Evolutionary conservation across 23 tunicate genomes (phyloP).

Genomic region (Halocynthia aurantium): DNA sequence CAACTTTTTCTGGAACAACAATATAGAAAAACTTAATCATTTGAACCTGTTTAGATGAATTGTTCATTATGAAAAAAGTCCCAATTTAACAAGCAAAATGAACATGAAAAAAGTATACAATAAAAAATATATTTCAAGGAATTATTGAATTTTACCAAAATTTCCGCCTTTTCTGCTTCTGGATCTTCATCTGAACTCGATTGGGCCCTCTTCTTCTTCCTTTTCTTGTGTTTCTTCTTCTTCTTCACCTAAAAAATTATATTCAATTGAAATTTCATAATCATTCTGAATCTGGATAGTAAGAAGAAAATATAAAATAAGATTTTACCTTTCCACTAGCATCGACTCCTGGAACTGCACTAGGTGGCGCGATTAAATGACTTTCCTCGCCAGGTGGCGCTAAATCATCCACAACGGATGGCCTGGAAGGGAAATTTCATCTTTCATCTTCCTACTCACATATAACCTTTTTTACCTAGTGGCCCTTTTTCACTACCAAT

Average conservation of each 20-base stretch:
- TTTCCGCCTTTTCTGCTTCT: constrained; percentile 40
- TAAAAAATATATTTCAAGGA: not conserved
- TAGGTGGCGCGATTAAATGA: constrained; percentile 1
- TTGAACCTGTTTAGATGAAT: not conserved
- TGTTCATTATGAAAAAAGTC: not conserved
- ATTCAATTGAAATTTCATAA: not conserved
- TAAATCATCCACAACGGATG: constrained; percentile 47
- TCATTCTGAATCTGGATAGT: not conserved
- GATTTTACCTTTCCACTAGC: not conserved
- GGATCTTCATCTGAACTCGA: constrained; percentile 45
- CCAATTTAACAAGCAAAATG: not conserved
- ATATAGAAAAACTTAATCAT: too few relatives aligned
- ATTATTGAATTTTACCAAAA: constrained; percentile 25
- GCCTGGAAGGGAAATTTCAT: not conserved
- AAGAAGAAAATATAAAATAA: not conserved
- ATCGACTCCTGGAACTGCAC: not conserved
- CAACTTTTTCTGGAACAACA: not conserved
- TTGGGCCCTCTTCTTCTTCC: constrained; percentile 30
- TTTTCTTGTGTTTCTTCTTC: constrained; percentile 57
- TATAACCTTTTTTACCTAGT: too few relatives aligned
- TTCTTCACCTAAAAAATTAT: constrained; percentile 32
- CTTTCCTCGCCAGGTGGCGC: constrained; percentile 66
- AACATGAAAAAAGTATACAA: not conserved
- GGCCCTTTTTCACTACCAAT: too few relatives aligned
- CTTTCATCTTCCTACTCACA: too few relatives aligned